Evolutionary conservation across 2,113 vertebrate genomes (phyloP).

Genomic region (Charina bottae): DNA sequence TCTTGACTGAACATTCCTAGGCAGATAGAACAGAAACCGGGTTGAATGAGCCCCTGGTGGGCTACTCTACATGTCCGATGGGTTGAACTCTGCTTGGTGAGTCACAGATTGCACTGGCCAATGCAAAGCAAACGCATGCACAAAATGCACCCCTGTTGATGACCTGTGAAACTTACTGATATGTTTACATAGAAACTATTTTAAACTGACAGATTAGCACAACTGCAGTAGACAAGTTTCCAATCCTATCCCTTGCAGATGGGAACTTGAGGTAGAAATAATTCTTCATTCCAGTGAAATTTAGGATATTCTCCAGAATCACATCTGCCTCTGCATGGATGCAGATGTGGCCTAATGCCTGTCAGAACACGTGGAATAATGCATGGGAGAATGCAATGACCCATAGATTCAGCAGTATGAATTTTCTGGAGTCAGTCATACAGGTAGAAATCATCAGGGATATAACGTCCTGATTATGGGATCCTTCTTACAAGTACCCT

Average conservation of each 20-base stretch:
- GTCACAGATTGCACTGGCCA: neutral
- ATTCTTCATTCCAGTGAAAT: neutral
- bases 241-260: constrained; percentile 31
- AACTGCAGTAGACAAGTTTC: constrained; percentile 52
- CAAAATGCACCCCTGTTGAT: constrained; percentile 15
- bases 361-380: neutral
- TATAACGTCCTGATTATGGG: neutral
- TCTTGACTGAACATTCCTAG: neutral
- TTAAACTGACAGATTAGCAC: constrained; percentile 61
- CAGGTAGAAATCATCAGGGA: neutral
- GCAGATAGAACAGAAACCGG: neutral
- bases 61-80: neutral
- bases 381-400: neutral
- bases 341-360: neutral
- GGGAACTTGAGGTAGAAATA: neutral
- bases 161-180: constrained; percentile 45
- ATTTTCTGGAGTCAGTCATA: neutral
- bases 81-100: neutral
- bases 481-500: neutral
- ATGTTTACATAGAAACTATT: constrained; percentile 50
- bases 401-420: neutral
- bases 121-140: constrained; percentile 32
- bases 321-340: neutral
- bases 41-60: neutral
- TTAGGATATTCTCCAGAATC: neutral